Conservation (phyloP, 2,888 invertebrate genomes). For the Hyposoter dolosus region DNA sequence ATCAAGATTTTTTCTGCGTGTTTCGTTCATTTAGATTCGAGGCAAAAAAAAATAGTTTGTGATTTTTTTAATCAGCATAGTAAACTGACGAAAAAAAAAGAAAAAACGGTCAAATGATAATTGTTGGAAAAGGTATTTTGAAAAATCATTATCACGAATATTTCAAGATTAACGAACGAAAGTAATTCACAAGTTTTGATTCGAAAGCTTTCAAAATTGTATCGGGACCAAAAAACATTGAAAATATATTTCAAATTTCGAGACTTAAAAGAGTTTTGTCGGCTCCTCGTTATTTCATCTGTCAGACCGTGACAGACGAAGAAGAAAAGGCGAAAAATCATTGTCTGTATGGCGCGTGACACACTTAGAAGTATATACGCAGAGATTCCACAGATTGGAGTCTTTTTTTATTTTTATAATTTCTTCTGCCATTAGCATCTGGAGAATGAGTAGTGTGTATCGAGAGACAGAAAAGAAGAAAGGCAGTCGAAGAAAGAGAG, state of each 20-base stretch:
- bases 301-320: slow-evolving; percentile 23
- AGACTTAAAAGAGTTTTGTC: not conserved
- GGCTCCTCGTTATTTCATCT: slow-evolving; percentile 25
- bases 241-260: not conserved
- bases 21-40: not conserved
- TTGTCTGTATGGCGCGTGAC: slow-evolving; percentile 11
- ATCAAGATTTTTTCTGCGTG: not conserved
- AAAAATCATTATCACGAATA: not conserved
- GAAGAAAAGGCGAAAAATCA: slow-evolving; percentile 24
- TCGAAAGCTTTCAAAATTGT: not conserved
- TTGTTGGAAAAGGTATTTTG: too few relatives aligned
- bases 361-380: slow-evolving; percentile 22
- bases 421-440: slow-evolving; percentile 5
- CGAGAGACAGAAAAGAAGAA: not conserved
- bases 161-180: not conserved
- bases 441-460: slow-evolving; percentile 5
- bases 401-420: not conserved
- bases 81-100: not conserved
- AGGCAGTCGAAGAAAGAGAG: not conserved
- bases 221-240: not conserved
- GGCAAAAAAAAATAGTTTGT: not conserved
- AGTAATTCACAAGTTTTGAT: not conserved
- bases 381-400: slow-evolving; percentile 8
- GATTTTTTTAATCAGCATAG: not conserved
- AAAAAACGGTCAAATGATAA: not conserved